A percentile compares a stretch with the other conserved stretches of the same genome.
phyloP scores from a whole-genome alignment of 1,140 invertebrate genomes.

The Tetramorium simillimum region DNA sequence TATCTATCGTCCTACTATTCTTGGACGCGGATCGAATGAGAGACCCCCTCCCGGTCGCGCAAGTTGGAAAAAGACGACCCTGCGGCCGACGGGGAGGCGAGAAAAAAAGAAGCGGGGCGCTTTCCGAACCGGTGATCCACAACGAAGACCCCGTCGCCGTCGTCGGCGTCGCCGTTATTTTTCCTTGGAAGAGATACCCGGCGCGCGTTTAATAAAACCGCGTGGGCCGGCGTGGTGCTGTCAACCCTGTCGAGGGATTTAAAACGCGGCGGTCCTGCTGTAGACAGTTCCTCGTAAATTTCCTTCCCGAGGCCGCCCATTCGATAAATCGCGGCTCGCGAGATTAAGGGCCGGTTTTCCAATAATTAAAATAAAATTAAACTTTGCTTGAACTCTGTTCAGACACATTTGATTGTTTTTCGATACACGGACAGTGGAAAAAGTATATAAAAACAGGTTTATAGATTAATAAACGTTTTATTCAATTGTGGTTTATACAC shows the following conservation, averaged over 20 bases:
- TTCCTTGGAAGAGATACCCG: neutral
- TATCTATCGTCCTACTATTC: slow-evolving; percentile 62
- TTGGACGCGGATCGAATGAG: slow-evolving; percentile 67
- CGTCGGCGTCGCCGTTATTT: neutral
- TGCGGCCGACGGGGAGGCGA: slow-evolving; percentile 6
- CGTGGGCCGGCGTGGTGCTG: neutral
- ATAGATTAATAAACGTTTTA: no score
- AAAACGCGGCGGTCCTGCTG: neutral
- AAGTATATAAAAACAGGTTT: no score
- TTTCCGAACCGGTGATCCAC: slow-evolving; percentile 23
- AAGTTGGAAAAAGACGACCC: slow-evolving; percentile 37
- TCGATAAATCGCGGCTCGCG: neutral
- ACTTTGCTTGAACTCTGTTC: no score
- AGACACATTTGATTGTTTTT: no score
- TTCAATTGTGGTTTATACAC: no score
- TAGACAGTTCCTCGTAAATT: neutral
- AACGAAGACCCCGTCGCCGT: neutral
- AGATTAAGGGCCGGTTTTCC: no score
- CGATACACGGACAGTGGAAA: no score
- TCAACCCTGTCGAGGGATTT: slow-evolving; percentile 2
- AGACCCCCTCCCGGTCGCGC: neutral
- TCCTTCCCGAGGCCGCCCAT: neutral
- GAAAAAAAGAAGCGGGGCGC: neutral
- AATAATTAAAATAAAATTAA: no score
- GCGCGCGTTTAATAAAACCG: slow-evolving; percentile 7